Percentiles rank a stretch among this genome's conserved stretches.
Evolutionary conservation across 53 echinoderm and acorn worm genomes (phyloP).

Genomic region (Antedon mediterranea): DNA sequence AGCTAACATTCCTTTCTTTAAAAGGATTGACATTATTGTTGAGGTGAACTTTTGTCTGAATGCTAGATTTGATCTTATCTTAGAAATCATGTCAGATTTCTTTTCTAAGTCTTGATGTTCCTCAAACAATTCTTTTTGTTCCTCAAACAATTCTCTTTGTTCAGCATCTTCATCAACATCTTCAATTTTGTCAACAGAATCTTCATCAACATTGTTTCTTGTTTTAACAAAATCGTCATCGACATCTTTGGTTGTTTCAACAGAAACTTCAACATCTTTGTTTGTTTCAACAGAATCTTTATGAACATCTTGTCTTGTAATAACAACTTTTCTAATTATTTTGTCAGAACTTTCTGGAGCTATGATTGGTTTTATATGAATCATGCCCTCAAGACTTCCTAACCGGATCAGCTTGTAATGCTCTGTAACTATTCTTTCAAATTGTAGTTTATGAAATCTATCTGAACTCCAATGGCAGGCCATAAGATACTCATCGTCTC

Average conservation of each 20-base stretch:
- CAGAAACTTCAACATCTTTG: no score
- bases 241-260: not conserved
- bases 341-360: not conserved
- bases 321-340: no score
- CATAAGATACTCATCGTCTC: slow-evolving; percentile 31
- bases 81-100: not conserved
- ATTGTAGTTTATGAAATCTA: not conserved
- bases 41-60: not conserved
- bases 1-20: not conserved
- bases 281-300: not conserved
- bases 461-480: slow-evolving; percentile 17
- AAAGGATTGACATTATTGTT: not conserved
- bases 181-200: no score
- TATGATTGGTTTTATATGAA: not conserved
- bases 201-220: no score
- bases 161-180: no score
- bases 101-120: not conserved
- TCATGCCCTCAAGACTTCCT: not conserved
- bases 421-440: not conserved
- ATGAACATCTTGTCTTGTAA: not conserved
- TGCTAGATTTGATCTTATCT: not conserved
- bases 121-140: not conserved
- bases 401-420: not conserved
- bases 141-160: no score
- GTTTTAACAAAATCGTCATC: not conserved